Base-by-base conservation (phyloP, 23 tunicate species). In the Botrylloides violaceus region DNA sequence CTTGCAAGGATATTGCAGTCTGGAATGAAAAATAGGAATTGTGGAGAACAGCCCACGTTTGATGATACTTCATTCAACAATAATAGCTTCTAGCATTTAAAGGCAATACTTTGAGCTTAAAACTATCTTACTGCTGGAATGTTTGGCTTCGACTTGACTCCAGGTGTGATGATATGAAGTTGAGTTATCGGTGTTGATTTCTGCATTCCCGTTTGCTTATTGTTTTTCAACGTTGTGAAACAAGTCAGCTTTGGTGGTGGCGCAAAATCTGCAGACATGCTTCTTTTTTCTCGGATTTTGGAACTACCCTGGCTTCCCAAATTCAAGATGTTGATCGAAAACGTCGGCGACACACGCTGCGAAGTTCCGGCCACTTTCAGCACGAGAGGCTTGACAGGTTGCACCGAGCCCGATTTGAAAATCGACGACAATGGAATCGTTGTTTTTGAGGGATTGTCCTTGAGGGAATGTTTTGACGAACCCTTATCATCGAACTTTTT, bases 241-340 rank as follows among this genome's bases (percentile, higher is more conserved):
- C n/a, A n/a, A n/a, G n/a, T n/a, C n/a, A n/a, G n/a, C n/a, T n/a
- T n/a, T 15, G 12, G 9, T 9, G 53, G 53, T 7, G 53, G 9
- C 53, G 53, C 53, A 9, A 43, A 43, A 15, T 43, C 53, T 9
- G 74, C 74, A n/a, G 74, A 68, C 27, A 68, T 5, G 37, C 74
- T 68, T 22, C 74, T 24, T 28, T 37, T 68, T 6, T 68, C 12
- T 43, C 74, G 36, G 26, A 25, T 60, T 63, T 63, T 63, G 33
- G 70, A 33, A 12, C 4, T 31, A 31, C 35, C 35, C 3, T 26
- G 35, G n/a, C 70, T 34, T 19, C 35, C 18, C 35, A 63, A 63
- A 25, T 31, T 28, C 34, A 27, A 22, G 23, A 63, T 63, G 35
- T 63, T 63, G 9, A 63, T 28, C 6, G 70, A 63, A 12, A 63